Evolutionary conservation across 2,113 vertebrate genomes (phyloP).

Genomic region (Argyrosomus japonicus): DNA sequence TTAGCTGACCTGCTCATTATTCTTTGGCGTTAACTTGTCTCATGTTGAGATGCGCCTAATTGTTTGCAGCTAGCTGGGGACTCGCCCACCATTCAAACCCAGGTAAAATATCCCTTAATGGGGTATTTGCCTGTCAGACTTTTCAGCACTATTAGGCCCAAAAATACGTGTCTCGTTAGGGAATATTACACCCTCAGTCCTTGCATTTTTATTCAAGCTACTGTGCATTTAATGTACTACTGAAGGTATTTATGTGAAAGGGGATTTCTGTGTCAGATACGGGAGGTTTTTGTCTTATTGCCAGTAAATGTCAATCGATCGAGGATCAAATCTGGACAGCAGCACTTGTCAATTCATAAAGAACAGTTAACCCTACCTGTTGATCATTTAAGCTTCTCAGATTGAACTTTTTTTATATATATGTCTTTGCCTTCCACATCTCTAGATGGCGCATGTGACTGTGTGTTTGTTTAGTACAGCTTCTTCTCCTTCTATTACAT

Average conservation of each 20-base stretch:
- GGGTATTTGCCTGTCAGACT: conserved; percentile 30
- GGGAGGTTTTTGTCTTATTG: background rate
- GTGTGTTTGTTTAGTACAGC: conserved; percentile 37
- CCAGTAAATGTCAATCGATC: background rate
- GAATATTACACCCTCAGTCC: conserved; percentile 5
- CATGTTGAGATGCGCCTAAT: conserved; percentile 64
- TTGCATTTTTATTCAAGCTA: background rate
- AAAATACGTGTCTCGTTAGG: conserved; percentile 26
- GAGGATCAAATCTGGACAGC: background rate
- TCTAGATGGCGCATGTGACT: background rate
- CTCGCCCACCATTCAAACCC: conserved; percentile 36
- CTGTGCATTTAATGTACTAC: background rate
- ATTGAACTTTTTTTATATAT: conserved; percentile 1
- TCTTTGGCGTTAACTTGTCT: conserved; percentile 61
- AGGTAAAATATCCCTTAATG: conserved; percentile 38
- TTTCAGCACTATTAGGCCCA: conserved; percentile 9
- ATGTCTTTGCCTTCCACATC: conserved; percentile 3
- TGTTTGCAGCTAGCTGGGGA: conserved; percentile 53
- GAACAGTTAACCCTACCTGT: conserved; percentile 44
- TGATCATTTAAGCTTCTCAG: conserved; percentile 45
- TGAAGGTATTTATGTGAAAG: background rate
- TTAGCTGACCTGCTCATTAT: conserved; percentile 81
- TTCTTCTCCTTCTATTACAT: conserved; percentile 56
- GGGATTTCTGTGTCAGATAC: background rate
- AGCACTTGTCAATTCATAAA: conserved; percentile 15